Conservation (phyloP, 2,797 vertebrate genomes). For the Lutjanus argentimaculatus region DNA sequence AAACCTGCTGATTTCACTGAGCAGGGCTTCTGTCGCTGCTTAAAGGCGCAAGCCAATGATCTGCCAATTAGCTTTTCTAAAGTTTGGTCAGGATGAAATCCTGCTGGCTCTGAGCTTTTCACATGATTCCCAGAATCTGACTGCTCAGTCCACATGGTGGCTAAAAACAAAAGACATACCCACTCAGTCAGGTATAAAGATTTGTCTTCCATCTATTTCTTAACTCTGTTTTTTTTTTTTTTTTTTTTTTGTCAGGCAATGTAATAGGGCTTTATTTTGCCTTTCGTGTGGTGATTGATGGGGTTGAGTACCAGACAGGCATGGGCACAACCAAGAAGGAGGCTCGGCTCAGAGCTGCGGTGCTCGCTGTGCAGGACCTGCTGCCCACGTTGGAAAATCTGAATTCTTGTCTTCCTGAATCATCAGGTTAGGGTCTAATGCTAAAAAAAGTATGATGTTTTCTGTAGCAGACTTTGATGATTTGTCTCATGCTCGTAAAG, state of each 20-base stretch:
- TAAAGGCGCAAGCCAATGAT: background rate
- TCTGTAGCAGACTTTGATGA: background rate
- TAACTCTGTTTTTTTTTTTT: background rate
- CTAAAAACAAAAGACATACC: background rate
- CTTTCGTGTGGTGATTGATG: constrained; percentile 93
- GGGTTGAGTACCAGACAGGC: constrained; percentile 91
- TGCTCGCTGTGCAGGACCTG: constrained; percentile 90
- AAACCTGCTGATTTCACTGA: background rate
- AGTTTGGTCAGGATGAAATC: background rate
- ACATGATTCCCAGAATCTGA: too few species aligned
- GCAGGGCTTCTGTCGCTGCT: background rate
- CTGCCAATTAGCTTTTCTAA: background rate
- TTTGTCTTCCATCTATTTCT: background rate
- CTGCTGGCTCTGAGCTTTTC: background rate
- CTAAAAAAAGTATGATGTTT: background rate
- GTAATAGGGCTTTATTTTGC: constrained; percentile 90
- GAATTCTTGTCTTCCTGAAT: constrained; percentile 58
- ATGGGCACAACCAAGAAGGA: constrained; percentile 94
- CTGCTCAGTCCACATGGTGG: background rate
- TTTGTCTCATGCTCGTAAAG: background rate
- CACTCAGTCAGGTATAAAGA: background rate
- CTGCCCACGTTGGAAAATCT: constrained; percentile 80
- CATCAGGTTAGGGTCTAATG: constrained; percentile 79
- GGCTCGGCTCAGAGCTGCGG: constrained; percentile 89
- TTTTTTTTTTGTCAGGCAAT: constrained; percentile 79